Evolutionary conservation across 2,888 invertebrate species (phyloP).

Genomic region (Prosapia bicincta): DNA sequence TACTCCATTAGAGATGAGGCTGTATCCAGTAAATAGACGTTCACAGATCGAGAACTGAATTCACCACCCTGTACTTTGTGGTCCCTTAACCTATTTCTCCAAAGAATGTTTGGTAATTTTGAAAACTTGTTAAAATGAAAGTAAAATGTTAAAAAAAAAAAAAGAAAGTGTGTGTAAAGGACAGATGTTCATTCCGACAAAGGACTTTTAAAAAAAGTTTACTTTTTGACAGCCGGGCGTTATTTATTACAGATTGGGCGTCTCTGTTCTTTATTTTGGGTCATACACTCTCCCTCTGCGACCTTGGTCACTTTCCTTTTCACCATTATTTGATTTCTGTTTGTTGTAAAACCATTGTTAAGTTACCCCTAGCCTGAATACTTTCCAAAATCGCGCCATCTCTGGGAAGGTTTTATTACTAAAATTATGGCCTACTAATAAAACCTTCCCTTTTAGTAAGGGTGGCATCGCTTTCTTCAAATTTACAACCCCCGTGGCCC

Average conservation of each 20-base stretch:
- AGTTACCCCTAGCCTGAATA: neutral
- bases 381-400: neutral
- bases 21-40: too few relatives aligned
- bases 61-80: too few relatives aligned
- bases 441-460: neutral
- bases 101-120: too few relatives aligned
- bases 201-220: too few relatives aligned
- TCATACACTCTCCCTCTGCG: neutral
- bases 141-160: too few relatives aligned
- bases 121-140: too few relatives aligned
- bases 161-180: too few relatives aligned
- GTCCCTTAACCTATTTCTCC: too few relatives aligned
- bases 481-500: neutral
- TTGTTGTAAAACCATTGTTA: neutral
- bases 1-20: too few relatives aligned
- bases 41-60: too few relatives aligned
- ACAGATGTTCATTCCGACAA: too few relatives aligned
- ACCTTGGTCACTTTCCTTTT: neutral
- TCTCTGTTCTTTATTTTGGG: neutral
- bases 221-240: neutral
- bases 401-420: neutral
- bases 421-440: neutral
- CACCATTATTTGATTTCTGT: neutral
- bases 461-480: neutral
- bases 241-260: neutral